A percentile compares a stretch with the other conserved stretches of the same genome.
These are phyloP conservation scores for Cylloceria caligata DNA, from an alignment of 2,888 invertebrate genomes.

Conservation along the genomic window DNA sequence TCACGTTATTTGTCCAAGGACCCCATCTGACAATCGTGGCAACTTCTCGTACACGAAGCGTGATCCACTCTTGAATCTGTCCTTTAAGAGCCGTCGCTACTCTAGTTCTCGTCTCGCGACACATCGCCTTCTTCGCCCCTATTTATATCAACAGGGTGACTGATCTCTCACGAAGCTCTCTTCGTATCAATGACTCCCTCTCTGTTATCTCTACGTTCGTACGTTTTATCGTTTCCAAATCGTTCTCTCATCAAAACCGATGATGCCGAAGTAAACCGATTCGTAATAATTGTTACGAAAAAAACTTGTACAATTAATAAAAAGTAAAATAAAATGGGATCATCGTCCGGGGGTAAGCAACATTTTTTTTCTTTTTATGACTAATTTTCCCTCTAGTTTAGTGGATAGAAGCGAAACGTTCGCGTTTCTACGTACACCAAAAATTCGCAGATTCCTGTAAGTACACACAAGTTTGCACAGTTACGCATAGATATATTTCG, in stretches of 20 bases:
- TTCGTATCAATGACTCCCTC: constrained; percentile 45
- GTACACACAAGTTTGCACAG: not conserved
- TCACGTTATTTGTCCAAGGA: constrained; percentile 82
- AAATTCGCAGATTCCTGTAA: not conserved
- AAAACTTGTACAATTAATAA: too few species aligned
- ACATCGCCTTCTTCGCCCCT: constrained; percentile 19
- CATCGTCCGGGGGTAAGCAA: not conserved
- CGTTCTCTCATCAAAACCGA: constrained; percentile 1
- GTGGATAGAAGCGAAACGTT: not conserved
- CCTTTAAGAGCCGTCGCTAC: constrained; percentile 11
- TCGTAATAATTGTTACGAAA: constrained; percentile 14
- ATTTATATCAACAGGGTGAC: constrained; percentile 52
- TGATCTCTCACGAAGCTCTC: constrained; percentile 51
- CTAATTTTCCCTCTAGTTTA: not conserved
- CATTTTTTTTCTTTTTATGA: not conserved
- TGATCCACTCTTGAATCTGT: constrained; percentile 59
- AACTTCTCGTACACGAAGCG: constrained; percentile 56
- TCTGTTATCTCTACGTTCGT: not conserved
- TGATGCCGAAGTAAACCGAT: not conserved
- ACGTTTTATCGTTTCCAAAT: constrained; percentile 24
- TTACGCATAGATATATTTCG: constrained; percentile 10
- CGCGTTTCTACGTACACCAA: not conserved
- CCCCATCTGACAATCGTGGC: constrained; percentile 70
- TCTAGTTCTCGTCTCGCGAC: constrained; percentile 41
- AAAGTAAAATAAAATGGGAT: not conserved